Conservation (phyloP, 2,797 vertebrate species). For the Malacoraja senta region DNA sequence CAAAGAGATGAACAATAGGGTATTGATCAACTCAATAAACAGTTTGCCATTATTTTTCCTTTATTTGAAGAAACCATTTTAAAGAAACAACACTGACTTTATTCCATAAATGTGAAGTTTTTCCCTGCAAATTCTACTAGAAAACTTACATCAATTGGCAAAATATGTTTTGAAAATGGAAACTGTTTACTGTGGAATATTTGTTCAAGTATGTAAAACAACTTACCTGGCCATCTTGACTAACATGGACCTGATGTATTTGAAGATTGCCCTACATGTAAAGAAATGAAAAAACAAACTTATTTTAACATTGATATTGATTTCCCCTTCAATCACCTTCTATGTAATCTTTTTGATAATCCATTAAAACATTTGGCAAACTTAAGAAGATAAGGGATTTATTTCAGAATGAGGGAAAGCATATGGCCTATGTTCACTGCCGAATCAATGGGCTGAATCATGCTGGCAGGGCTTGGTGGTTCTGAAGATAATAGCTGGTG, state of each 20-base stretch:
- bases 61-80: background rate
- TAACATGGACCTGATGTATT: constrained; percentile 94
- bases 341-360: background rate
- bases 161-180: background rate
- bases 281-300: constrained; percentile 43
- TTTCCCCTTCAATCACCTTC: background rate
- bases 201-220: background rate
- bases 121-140: background rate
- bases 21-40: background rate
- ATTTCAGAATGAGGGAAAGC: background rate
- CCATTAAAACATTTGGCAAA: background rate
- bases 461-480: no score
- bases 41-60: background rate
- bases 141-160: background rate
- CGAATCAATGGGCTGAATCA: no score
- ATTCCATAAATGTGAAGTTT: background rate
- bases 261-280: constrained; percentile 86
- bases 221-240: constrained; percentile 97
- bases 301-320: background rate
- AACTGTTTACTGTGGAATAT: background rate
- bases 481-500: no score
- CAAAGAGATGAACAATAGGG: background rate
- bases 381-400: background rate
- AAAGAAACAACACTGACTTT: background rate
- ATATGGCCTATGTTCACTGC: background rate